These are phyloP conservation scores for Colletes gigas DNA, from an alignment of 1,140 invertebrate genomes.

Conservation along the genomic window DNA sequence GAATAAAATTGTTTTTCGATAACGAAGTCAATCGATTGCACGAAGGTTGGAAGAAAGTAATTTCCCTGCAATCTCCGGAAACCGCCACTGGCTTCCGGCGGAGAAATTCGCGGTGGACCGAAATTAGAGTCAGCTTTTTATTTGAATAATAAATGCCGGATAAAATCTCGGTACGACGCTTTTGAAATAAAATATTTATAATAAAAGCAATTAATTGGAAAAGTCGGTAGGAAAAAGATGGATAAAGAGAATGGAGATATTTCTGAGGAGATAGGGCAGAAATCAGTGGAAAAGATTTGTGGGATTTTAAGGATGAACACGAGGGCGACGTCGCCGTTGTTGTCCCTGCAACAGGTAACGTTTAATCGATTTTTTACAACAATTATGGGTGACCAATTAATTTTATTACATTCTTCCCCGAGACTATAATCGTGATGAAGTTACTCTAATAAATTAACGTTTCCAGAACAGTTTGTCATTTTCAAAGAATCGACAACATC, in stretches of 20 bases:
- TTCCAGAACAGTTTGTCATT: not conserved
- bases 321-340: not conserved
- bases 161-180: no score
- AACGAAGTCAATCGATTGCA: not conserved
- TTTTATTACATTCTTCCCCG: no score
- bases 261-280: no score
- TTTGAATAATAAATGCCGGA: no score
- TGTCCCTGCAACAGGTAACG: slow-evolving; percentile 1
- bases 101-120: not conserved
- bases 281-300: not conserved
- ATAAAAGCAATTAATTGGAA: not conserved
- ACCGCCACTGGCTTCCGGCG: not conserved
- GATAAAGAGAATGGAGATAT: not conserved
- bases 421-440: no score
- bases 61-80: slow-evolving; percentile 3
- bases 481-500: not conserved
- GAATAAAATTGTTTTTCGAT: not conserved
- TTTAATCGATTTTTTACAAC: not conserved
- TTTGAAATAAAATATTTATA: no score
- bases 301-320: slow-evolving; percentile 14
- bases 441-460: not conserved
- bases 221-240: not conserved
- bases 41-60: not conserved
- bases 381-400: no score
- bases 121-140: no score